Evolutionary conservation across 2,113 vertebrate species (phyloP), one percentile per base, ranked within the genome.

Genomic region (Donacobius atricapilla): DNA sequence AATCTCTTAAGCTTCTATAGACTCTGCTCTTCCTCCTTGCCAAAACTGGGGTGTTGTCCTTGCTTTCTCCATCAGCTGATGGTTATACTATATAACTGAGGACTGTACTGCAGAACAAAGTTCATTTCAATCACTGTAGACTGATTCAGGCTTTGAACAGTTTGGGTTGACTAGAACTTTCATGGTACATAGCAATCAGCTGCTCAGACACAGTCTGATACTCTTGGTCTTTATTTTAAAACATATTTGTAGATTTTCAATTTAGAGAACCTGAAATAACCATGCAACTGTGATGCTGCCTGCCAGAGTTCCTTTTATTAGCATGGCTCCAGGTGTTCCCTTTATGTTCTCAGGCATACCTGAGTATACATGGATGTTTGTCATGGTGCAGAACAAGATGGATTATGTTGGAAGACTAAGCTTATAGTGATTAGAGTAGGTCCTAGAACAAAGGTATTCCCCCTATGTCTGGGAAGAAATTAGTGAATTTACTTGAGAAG

Each of bases 141-240:
- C 22, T 54, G 53, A 10, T 53, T 76, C 42, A 64, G 20, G 8
- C 45, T 76, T 83, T 68, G 9, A 90, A 68, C 13, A 63, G 6
- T 56, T 54, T 68, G 33, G 3, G 2, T 35, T 68, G n/a, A 66
- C 31, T 61, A 37, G 20, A 54, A 30, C 4, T 71, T 58, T 71
- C 39, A 80, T 0, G 0, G 22, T 44, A 22, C 2, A 1, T 2
- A 60, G 28, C 28, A 71, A 13, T 56, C 44, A 51, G 20, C 25
- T 72, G 13, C 27, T 71, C 8, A 79, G 61, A 21, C 15, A 37
- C 5, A 69, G 10, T 57, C 15, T 65, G 30, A 48, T 28, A 40
- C 39, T 13, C 23, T 47, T 35, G 47, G 13, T 45, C 27, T 54
- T 58, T 3, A 9, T n/a, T 82, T 90, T 57, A 48, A 51, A 42